Base-by-base conservation (phyloP, 2,888 invertebrate genomes). In the Cerastis rubricosa region DNA sequence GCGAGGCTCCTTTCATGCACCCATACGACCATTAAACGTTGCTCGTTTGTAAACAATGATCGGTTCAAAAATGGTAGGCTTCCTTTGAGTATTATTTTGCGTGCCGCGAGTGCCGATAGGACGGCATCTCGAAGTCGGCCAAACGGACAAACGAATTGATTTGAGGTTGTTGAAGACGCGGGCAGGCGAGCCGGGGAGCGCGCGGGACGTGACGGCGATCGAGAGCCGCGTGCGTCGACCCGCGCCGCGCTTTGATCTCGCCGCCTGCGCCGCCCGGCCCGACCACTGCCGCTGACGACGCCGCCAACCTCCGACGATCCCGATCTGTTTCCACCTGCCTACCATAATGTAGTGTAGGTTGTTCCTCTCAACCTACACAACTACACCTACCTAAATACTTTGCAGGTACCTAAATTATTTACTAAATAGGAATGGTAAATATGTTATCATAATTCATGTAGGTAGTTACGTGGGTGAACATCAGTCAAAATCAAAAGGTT, bases 141-240 rank as follows among this genome's bases (percentile, higher is more conserved):
- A 91, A 92, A 92, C 92, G 74, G 88, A 88, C 89, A 91, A 92
- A 93, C 92, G 92, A 92, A 94, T 93, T 93, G 91, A 89, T 90
- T 77, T 83, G 87, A 89, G 87, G 87, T 87, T 90, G 90, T 88
- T 88, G 91, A 88, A 84, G 78, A 75, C 40, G 83, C 83, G 89
- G 72, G 72, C 54, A 85, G 85, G 84, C 76, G 90, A 86, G 76
- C 78, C 84, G 87, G 86, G 85, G 86, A 83, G 85, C 85, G 90
- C 76, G 91, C 88, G 91, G 92, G 92, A 87, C 88, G 90, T 86
- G 90, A 85, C 89, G 89, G 89, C 89, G 88, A 89, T 87, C 91
- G 91, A 93, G 92, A 91, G 93, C 94, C 94, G 95, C 96, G 96
- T 95, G 94, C 96, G 95, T 95, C 96, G 96, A 96, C 96, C 96